phyloP scores from a whole-genome alignment of 2,113 vertebrate genomes.

The Pagrus major region DNA sequence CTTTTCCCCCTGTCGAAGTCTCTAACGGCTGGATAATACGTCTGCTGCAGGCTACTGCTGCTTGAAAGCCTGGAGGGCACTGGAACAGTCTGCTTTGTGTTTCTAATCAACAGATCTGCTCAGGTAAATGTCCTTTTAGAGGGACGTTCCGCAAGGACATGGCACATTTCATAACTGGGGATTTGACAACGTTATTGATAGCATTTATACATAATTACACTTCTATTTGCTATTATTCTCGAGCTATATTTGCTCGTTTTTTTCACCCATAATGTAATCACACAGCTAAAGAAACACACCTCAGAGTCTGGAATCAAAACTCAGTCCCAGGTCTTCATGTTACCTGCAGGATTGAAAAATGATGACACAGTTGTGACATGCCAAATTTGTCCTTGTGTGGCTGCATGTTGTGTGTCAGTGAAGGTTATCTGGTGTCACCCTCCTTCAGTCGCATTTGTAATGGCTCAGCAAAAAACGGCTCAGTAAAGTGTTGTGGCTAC shows the following conservation, averaged over 20 bases:
- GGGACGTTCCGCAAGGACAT: slow-evolving; percentile 5
- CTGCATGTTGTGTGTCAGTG: slow-evolving; percentile 26
- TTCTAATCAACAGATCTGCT: slow-evolving; percentile 17
- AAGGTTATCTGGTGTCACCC: slow-evolving; percentile 63
- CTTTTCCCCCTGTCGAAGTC: slow-evolving; percentile 14
- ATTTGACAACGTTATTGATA: neutral
- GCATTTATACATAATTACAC: neutral
- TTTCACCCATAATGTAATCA: neutral
- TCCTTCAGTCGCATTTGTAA: slow-evolving; percentile 45
- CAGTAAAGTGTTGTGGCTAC: slow-evolving; percentile 66
- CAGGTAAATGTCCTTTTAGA: slow-evolving; percentile 2
- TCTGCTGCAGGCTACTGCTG: slow-evolving; percentile 42
- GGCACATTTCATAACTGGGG: neutral
- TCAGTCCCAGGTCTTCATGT: neutral
- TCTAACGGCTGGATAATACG: slow-evolving; percentile 24
- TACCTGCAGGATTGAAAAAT: slow-evolving; percentile 43
- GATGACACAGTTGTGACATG: slow-evolving; percentile 45
- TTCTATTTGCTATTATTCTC: neutral
- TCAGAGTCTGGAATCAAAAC: neutral
- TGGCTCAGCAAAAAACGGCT: slow-evolving; percentile 70
- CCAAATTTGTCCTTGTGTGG: slow-evolving; percentile 41
- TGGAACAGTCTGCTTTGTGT: slow-evolving; percentile 29
- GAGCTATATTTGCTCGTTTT: neutral
- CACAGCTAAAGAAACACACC: neutral
- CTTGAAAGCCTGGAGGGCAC: slow-evolving; percentile 31